Evolutionary conservation across 2,888 invertebrate genomes (phyloP), one percentile per base, ranked within the genome.

Genomic region (Chouioia cunea): DNA sequence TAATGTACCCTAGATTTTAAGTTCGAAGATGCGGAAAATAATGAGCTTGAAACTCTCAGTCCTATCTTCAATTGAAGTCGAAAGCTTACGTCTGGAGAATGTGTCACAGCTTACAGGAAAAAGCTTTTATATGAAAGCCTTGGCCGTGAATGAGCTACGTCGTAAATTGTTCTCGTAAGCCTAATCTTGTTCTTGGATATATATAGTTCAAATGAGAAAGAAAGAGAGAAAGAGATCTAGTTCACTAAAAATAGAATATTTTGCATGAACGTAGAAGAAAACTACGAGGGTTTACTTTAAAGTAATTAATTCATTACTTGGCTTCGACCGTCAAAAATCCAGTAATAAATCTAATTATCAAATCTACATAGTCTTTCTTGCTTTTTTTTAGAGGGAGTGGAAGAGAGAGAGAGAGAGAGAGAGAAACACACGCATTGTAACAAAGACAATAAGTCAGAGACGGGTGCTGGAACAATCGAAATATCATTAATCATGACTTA

Each of bases 101-200:
- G 80, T 82, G 82, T 84, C 81, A 79, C 79, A 79, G 83, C 84
- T 85, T 85, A 85, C 85, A 85, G 82, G 84, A 79, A 84, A 85
- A 85, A 84, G 85, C 85, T 85, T 85, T 85, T 84, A 85, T 81
- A 82, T 80, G 81, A 83, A 82, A 84, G 80, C 82, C 53, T 78
- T 71, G 76, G 77, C 79, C 78, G 78, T 82, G 83, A 84, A 83
- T 83, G 83, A 82, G 82, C 83, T 80, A 71, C 77, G 78, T 78
- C 84, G 83, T 85, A 85, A 85, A 85, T 85, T 83, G 81, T 79
- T 78, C 78, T 78, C 74, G 80, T 79, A 79, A 82, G 81, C 79
- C 82, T 84, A 84, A 85, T 84, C 84, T 84, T 74, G 79, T 79
- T 82, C 77, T 80, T 79, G 79, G 80, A 77, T 81, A 78, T 75